phyloP scores from a whole-genome alignment of 2,113 vertebrate species.

The Balaeniceps rex region DNA sequence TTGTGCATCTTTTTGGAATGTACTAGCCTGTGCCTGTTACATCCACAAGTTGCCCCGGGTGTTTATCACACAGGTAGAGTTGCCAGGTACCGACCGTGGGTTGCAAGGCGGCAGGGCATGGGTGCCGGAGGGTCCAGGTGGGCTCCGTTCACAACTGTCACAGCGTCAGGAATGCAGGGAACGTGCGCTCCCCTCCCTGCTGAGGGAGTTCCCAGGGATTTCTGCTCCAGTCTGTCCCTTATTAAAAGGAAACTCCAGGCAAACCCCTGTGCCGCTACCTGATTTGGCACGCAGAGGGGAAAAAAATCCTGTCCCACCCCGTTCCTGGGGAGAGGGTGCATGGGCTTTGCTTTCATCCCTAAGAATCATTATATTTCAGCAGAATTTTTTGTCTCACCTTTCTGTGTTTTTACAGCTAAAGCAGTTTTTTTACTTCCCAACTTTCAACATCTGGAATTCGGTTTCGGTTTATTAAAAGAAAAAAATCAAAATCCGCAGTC shows the following conservation, averaged over 20 bases:
- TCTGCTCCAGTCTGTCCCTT: not conserved
- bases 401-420: conserved; percentile 51
- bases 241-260: not conserved
- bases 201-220: not conserved
- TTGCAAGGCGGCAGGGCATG: not conserved
- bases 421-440: conserved; percentile 56
- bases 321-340: not conserved
- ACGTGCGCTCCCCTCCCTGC: not conserved
- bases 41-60: too few relatives aligned
- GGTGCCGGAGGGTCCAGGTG: rapidly evolving
- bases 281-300: not conserved
- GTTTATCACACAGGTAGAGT: rapidly evolving
- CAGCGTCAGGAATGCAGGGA: not conserved
- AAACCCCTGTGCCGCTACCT: not conserved
- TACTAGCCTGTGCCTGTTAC: rapidly evolving
- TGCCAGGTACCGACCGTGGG: not conserved
- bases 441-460: conserved; percentile 59
- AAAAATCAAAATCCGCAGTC: not conserved
- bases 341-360: not conserved
- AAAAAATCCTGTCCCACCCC: not conserved
- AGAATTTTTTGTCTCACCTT: conserved; percentile 55
- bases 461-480: conserved; percentile 52
- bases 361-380: conserved; percentile 37
- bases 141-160: rapidly evolving
- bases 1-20: not conserved